Evolutionary conservation across 2,888 invertebrate genomes (phyloP).

Genomic region (Sicus ferrugineus): DNA sequence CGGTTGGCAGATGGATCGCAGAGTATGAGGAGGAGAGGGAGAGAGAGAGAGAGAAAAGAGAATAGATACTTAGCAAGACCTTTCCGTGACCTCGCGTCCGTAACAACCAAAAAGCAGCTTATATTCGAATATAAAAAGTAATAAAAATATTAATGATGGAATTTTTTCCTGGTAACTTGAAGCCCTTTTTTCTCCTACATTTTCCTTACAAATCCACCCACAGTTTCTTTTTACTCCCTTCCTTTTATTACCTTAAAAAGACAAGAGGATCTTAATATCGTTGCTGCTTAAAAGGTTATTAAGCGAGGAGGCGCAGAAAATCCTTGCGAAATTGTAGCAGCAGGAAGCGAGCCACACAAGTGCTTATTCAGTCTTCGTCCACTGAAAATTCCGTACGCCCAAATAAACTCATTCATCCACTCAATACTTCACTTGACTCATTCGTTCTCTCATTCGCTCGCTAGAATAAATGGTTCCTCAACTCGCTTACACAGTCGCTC

Average conservation of each 20-base stretch:
- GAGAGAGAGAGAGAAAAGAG: neutral
- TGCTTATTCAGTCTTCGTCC: too few species aligned
- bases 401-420: too few species aligned
- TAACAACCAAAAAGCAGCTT: constrained; percentile 10
- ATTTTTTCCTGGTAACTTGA: constrained; percentile 34
- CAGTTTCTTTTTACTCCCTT: neutral
- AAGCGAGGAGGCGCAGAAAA: constrained; percentile 33
- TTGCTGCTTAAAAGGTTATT: constrained; percentile 28
- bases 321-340: too few species aligned
- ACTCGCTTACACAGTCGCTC: too few species aligned
- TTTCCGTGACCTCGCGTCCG: neutral
- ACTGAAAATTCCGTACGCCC: too few species aligned
- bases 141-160: constrained; percentile 47
- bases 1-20: constrained; percentile 5
- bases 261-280: neutral
- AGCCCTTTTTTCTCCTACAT: too few species aligned
- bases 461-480: too few species aligned
- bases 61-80: neutral
- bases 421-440: too few species aligned
- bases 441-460: too few species aligned
- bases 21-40: neutral
- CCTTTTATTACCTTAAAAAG: neutral
- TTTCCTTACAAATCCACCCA: constrained; percentile 26
- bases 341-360: constrained; percentile 22
- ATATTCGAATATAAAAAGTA: constrained; percentile 48